These are phyloP conservation scores for Ibidorhyncha struthersii DNA, from an alignment of 2,113 vertebrate genomes.

Conservation along the genomic window DNA sequence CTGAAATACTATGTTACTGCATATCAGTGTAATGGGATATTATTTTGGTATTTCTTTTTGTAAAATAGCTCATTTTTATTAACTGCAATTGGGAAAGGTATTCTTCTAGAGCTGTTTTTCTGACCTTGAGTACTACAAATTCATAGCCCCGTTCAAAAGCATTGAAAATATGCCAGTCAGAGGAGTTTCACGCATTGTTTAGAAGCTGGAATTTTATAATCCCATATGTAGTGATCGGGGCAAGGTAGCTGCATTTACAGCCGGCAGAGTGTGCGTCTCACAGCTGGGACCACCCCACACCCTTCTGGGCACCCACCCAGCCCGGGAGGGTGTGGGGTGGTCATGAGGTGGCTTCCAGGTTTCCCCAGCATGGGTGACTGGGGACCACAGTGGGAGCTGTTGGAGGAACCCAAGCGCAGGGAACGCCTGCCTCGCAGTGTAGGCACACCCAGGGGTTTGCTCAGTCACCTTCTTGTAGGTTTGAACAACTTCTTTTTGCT, in stretches of 20 bases:
- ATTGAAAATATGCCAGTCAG: not conserved
- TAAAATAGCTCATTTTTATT: not conserved
- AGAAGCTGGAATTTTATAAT: not conserved
- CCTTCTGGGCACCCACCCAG: too few species aligned
- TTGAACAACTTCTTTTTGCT: not conserved
- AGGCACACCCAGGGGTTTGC: not conserved
- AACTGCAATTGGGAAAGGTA: not conserved
- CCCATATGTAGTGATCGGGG: not conserved
- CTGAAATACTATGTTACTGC: not conserved
- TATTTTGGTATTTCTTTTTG: not conserved
- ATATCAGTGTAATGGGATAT: not conserved
- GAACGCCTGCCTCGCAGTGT: rapidly evolving
- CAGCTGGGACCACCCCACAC: rapidly evolving
- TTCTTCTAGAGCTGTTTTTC: not conserved
- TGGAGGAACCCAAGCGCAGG: not conserved
- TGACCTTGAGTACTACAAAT: not conserved
- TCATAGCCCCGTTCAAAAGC: not conserved
- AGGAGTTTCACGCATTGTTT: not conserved
- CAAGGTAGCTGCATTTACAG: not conserved
- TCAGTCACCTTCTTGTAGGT: not conserved
- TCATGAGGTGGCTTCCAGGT: not conserved
- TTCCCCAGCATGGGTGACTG: not conserved
- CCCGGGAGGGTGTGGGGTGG: too few species aligned
- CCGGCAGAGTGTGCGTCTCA: rapidly evolving
- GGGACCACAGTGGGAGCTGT: not conserved